Percentiles rank a stretch among this genome's conserved stretches.
phyloP scores from a whole-genome alignment of 2,113 vertebrate species.

The Myiopsitta monachus region DNA sequence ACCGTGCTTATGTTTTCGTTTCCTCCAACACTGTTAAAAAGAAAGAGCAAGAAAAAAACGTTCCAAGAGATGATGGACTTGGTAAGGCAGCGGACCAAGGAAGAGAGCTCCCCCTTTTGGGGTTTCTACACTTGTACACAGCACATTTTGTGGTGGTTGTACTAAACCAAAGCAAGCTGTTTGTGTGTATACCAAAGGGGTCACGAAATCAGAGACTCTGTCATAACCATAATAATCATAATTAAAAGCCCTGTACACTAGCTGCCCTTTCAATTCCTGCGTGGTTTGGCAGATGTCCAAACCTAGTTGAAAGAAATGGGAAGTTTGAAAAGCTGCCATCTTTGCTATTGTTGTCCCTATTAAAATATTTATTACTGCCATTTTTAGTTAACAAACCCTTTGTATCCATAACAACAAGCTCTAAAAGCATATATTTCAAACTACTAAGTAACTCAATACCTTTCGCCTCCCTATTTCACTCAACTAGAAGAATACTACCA shows the following conservation, averaged over 20 bases:
- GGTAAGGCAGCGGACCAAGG: background rate
- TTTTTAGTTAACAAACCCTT: background rate
- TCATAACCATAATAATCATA: background rate
- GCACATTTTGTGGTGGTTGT: background rate
- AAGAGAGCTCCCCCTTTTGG: constrained; percentile 33
- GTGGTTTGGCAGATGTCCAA: background rate
- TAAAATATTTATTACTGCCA: background rate
- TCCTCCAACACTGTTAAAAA: constrained; percentile 70
- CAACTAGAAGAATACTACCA: background rate
- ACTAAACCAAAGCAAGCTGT: background rate
- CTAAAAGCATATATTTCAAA: background rate
- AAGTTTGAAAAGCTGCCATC: background rate
- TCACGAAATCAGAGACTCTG: background rate
- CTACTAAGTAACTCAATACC: background rate
- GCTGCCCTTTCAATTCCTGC: background rate
- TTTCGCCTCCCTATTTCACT: background rate
- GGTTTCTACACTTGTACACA: background rate
- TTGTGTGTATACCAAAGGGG: background rate
- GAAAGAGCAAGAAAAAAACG: background rate
- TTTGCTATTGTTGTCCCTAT: background rate
- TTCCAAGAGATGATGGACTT: background rate
- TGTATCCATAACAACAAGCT: background rate
- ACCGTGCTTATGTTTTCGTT: constrained; percentile 66
- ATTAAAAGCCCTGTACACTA: background rate
- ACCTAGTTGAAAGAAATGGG: background rate